Evolutionary conservation across 2,888 invertebrate species (phyloP).

Genomic region (Keiferia lycopersicella): DNA sequence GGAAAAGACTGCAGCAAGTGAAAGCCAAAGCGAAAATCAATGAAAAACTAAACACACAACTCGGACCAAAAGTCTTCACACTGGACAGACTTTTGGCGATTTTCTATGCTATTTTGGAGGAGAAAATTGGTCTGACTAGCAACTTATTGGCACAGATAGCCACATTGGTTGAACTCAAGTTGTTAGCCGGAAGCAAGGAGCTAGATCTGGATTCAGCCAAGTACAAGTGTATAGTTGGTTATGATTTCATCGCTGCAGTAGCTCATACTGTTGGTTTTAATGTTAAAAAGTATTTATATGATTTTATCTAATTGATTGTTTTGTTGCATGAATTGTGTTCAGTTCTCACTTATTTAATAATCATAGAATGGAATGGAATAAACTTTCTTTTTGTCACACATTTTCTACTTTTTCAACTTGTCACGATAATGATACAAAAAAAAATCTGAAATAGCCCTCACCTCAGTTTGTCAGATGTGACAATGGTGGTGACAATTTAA

Average conservation of each 20-base stretch:
- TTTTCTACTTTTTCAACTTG: background rate
- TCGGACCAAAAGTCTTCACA: conserved; percentile 92
- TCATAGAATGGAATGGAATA: conserved; percentile 6
- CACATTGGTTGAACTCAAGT: conserved; percentile 90
- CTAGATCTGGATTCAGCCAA: conserved; percentile 89
- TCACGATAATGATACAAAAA: too few relatives aligned
- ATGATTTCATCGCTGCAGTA: conserved; percentile 89
- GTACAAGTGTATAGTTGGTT: conserved; percentile 92
- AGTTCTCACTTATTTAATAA: conserved; percentile 6
- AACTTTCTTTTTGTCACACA: background rate
- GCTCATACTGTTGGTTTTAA: conserved; percentile 89
- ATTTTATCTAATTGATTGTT: conserved; percentile 77
- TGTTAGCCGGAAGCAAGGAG: conserved; percentile 87
- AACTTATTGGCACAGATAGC: conserved; percentile 93
- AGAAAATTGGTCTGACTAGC: conserved; percentile 91
- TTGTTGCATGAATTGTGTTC: conserved; percentile 28
- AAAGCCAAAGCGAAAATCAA: conserved; percentile 81
- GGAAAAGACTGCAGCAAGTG: conserved; percentile 83
- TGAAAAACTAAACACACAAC: conserved; percentile 83
- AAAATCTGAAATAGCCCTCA: too few relatives aligned
- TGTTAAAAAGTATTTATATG: conserved; percentile 88
- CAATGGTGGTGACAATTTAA: too few relatives aligned
- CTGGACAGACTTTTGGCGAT: conserved; percentile 92
- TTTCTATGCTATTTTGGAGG: conserved; percentile 93
- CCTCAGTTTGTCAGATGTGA: too few relatives aligned